Percentiles rank a stretch among this genome's conserved stretches.
These are phyloP conservation scores for Sycophila sp. DNA, from an alignment of 1,140 invertebrate species.

Conservation along the genomic window DNA sequence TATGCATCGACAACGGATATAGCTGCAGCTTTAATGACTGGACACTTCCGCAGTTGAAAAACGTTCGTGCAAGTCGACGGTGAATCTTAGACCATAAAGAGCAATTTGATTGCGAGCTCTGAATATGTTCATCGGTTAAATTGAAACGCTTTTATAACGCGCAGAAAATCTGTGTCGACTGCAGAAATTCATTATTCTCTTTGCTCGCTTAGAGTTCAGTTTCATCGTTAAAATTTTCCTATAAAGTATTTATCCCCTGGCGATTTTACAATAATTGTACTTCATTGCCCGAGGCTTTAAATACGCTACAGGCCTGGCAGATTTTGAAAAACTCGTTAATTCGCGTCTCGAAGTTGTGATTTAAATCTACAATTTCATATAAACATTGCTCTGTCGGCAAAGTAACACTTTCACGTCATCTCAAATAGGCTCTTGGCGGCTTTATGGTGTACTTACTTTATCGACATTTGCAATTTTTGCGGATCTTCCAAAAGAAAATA, in stretches of 20 bases:
- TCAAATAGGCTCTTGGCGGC: neutral
- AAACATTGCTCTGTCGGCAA: neutral
- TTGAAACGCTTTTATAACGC: too few relatives aligned
- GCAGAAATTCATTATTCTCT: too few relatives aligned
- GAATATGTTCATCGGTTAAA: neutral
- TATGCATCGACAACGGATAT: constrained; percentile 28
- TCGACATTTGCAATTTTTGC: neutral
- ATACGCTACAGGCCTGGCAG: neutral
- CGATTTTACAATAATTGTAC: too few relatives aligned
- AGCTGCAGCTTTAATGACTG: constrained; percentile 21
- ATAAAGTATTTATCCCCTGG: too few relatives aligned
- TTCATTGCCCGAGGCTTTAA: too few relatives aligned
- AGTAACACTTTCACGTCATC: neutral
- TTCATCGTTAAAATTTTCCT: too few relatives aligned
- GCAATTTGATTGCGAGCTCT: constrained; percentile 29
- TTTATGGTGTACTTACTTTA: neutral
- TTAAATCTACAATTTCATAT: neutral
- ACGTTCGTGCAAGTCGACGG: too few relatives aligned
- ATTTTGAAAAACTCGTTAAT: neutral
- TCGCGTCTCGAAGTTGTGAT: neutral
- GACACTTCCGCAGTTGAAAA: too few relatives aligned
- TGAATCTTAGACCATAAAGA: neutral
- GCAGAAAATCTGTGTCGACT: too few relatives aligned
- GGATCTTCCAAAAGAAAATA: too few relatives aligned
- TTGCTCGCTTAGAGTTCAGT: too few relatives aligned